Evolutionary conservation across 2,113 vertebrate genomes (phyloP).

Genomic region (Platycercus adscitus): DNA sequence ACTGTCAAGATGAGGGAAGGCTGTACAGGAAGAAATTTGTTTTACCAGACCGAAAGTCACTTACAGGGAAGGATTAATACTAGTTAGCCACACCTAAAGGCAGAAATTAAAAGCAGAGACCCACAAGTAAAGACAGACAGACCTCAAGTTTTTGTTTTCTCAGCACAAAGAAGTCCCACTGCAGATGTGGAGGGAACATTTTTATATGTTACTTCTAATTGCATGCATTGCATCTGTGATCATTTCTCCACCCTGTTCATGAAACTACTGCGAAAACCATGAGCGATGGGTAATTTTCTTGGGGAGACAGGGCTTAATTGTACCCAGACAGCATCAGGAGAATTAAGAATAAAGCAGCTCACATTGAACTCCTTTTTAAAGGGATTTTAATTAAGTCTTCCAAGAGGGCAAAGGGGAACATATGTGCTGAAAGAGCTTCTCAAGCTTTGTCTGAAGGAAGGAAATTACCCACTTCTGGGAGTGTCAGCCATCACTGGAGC

Average conservation of each 20-base stretch:
- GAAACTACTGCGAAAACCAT: neutral
- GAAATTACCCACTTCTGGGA: neutral
- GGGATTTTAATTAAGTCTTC: slow-evolving; percentile 32
- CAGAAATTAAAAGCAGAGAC: neutral
- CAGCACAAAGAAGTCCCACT: neutral
- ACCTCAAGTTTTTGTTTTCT: neutral
- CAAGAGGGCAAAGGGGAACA: neutral
- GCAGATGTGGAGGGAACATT: fast-evolving
- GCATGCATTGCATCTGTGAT: neutral
- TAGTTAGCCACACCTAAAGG: neutral
- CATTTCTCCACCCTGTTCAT: neutral
- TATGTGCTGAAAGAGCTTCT: neutral
- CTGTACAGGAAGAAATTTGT: neutral
- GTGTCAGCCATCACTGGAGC: fast-evolving
- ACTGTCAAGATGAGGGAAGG: neutral
- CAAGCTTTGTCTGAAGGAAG: neutral
- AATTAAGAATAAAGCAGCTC: slow-evolving; percentile 28
- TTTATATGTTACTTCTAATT: neutral
- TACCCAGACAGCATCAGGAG: neutral
- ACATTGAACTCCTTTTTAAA: neutral
- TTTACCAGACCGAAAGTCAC: neutral
- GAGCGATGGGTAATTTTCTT: neutral
- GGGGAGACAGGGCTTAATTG: neutral
- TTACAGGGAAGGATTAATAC: neutral
- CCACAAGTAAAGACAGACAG: neutral